Conservation (phyloP, 1,140 invertebrate species). For the Dendrolimus kikuchii region DNA sequence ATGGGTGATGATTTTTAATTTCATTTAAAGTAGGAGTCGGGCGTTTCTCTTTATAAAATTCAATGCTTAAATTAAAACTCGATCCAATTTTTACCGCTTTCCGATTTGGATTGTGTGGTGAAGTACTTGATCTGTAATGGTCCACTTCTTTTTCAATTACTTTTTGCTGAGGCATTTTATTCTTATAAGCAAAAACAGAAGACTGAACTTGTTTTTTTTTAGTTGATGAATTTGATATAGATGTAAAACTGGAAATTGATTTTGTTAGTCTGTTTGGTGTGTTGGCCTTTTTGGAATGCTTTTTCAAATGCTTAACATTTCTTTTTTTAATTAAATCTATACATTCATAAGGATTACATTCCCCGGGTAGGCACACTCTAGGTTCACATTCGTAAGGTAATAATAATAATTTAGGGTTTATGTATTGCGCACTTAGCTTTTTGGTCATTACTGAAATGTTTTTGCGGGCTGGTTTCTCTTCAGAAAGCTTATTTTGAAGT, state of each 20-base stretch:
- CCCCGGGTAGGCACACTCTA: constrained; percentile 12
- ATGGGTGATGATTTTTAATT: constrained; percentile 9
- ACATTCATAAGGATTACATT: constrained; percentile 16
- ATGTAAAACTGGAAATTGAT: constrained; percentile 2
- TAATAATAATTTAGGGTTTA: background rate
- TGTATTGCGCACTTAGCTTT: background rate
- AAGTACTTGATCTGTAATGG: too few species aligned
- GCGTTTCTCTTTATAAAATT: constrained; percentile 24
- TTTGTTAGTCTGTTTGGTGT: constrained; percentile 2
- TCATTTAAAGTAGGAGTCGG: constrained; percentile 6
- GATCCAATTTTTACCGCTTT: constrained; percentile 21
- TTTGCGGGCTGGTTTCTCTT: too few species aligned
- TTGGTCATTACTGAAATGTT: too few species aligned
- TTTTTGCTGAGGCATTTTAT: too few species aligned
- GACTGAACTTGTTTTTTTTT: constrained; percentile 4
- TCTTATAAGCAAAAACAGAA: background rate
- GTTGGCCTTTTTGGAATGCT: background rate
- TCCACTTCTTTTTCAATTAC: too few species aligned
- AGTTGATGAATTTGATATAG: background rate
- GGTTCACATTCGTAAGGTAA: constrained; percentile 18
- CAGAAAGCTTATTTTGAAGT: too few species aligned
- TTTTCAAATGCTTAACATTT: constrained; percentile 1
- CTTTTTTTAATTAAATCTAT: constrained; percentile 7
- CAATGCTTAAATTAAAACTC: constrained; percentile 26
- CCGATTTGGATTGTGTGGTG: background rate